Evolutionary conservation across 2,888 invertebrate genomes (phyloP).

Genomic region (Villa cingulata): DNA sequence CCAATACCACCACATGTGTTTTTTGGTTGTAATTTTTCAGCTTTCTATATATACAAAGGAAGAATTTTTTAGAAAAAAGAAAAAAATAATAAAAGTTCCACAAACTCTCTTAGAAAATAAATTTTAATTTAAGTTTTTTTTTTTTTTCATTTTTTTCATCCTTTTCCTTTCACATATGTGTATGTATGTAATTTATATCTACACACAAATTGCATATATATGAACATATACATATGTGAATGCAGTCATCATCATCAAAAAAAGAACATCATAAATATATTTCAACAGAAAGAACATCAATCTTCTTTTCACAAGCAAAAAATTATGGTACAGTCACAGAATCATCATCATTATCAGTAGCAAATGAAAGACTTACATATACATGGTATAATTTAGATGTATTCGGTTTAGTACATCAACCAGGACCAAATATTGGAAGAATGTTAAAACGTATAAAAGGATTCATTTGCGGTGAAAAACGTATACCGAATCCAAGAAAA

Average conservation of each 20-base stretch:
- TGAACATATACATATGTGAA: not conserved
- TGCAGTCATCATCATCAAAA: not conserved
- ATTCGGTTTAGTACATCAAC: conserved; percentile 46
- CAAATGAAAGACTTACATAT: conserved; percentile 44
- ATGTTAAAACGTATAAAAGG: conserved; percentile 40
- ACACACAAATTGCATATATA: no score
- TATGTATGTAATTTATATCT: no score
- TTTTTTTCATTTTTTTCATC: no score
- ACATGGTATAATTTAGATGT: conserved; percentile 71
- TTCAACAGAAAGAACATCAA: not conserved
- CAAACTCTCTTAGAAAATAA: no score
- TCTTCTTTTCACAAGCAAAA: not conserved
- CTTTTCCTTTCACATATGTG: no score
- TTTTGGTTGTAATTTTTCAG: no score
- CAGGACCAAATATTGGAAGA: conserved; percentile 30
- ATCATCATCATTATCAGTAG: not conserved
- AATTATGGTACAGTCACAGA: not conserved
- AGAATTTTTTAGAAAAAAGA: no score
- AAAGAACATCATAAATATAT: not conserved
- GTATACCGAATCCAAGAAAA: conserved; percentile 40
- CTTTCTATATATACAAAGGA: no score
- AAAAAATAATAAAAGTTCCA: no score
- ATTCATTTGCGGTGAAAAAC: conserved; percentile 28
- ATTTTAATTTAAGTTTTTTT: no score
- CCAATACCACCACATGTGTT: no score